These are phyloP conservation scores for Apotomis capreana DNA, from an alignment of 2,888 invertebrate species.

Conservation along the genomic window DNA sequence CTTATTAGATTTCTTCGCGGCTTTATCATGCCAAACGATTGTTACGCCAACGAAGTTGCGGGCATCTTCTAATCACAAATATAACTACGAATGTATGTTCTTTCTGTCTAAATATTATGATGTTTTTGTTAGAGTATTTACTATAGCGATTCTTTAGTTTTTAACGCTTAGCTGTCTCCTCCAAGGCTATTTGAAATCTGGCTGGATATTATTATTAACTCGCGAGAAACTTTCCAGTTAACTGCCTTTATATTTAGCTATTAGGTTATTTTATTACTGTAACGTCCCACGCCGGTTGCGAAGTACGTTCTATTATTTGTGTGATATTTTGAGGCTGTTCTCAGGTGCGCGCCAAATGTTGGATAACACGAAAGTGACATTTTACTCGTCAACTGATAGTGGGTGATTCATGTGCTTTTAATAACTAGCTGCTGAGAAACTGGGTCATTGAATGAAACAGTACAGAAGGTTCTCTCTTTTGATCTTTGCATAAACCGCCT, in stretches of 20 bases:
- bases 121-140: not conserved
- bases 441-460: conserved; percentile 6
- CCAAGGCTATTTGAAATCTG: conserved; percentile 34
- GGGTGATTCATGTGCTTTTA: conserved; percentile 48
- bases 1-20: no score
- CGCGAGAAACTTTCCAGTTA: conserved; percentile 33
- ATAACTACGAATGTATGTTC: no score
- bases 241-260: conserved; percentile 53
- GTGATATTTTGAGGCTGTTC: conserved; percentile 41
- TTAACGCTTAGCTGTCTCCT: conserved; percentile 1
- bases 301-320: conserved; percentile 53
- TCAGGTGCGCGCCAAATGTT: conserved; percentile 59
- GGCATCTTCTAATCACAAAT: no score
- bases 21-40: no score
- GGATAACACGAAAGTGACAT: conserved; percentile 51
- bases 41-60: no score
- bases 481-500: no score
- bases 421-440: conserved; percentile 36
- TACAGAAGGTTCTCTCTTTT: no score
- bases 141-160: not conserved
- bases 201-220: conserved; percentile 24
- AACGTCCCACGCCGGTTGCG: conserved; percentile 59
- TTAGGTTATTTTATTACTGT: conserved; percentile 50
- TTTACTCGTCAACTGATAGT: conserved; percentile 41
- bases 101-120: not conserved